phyloP scores from a whole-genome alignment of 2,888 invertebrate genomes.

The Thumatha senex region DNA sequence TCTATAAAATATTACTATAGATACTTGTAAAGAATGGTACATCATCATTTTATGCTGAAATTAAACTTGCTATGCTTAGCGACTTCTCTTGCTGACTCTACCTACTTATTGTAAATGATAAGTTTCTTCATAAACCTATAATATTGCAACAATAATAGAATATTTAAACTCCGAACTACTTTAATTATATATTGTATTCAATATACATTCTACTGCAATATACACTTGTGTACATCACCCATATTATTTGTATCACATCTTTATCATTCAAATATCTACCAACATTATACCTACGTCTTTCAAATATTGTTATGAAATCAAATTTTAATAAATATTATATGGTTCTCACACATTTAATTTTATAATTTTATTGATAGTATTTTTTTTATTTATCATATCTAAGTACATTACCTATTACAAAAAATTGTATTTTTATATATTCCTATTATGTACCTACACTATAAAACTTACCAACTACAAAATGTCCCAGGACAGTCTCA shows the following conservation, averaged over 20 bases:
- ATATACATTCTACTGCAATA: slow-evolving; percentile 23
- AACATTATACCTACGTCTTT: slow-evolving; percentile 28
- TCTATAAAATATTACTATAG: too few species aligned
- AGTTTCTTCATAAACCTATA: slow-evolving; percentile 29
- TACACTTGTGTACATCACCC: slow-evolving; percentile 41
- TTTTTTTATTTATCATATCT: not conserved
- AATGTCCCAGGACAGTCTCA: too few species aligned
- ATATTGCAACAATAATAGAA: slow-evolving; percentile 37
- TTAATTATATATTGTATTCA: slow-evolving; percentile 15
- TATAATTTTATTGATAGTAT: not conserved
- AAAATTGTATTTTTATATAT: too few species aligned
- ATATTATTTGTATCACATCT: slow-evolving; percentile 47
- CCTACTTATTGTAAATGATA: too few species aligned
- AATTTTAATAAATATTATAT: slow-evolving; percentile 15
- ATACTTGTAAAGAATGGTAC: too few species aligned
- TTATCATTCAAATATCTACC: slow-evolving; percentile 41
- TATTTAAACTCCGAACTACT: slow-evolving; percentile 38
- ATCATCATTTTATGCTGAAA: too few species aligned
- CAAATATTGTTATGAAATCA: slow-evolving; percentile 20
- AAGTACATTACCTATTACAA: too few species aligned
- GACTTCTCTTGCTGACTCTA: too few species aligned
- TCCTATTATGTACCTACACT: too few species aligned
- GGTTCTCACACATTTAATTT: not conserved
- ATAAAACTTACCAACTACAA: too few species aligned
- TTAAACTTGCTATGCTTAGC: too few species aligned